Evolutionary conservation across 2,113 vertebrate species (phyloP).

Genomic region (Salvator merianae): DNA sequence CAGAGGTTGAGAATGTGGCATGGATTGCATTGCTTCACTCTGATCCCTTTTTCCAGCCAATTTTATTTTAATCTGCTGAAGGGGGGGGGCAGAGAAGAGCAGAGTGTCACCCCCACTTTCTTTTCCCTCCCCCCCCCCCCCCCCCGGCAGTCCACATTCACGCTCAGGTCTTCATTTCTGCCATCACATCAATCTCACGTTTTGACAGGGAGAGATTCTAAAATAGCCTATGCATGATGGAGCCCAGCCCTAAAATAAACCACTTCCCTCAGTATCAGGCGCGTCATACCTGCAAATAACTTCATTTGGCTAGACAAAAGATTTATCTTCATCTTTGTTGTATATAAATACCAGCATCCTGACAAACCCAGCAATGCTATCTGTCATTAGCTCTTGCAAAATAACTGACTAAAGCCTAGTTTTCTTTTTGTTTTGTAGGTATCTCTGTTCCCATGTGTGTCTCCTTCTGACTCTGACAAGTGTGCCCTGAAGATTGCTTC

Average conservation of each 20-base stretch:
- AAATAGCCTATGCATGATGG: conserved; percentile 69
- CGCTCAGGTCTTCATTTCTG: conserved; percentile 55
- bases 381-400: conserved; percentile 72
- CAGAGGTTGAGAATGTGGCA: too few species aligned
- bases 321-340: conserved; percentile 71
- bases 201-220: conserved; percentile 71
- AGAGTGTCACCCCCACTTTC: too few species aligned
- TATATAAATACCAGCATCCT: conserved; percentile 76
- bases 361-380: conserved; percentile 63
- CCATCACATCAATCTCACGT: conserved; percentile 61
- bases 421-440: conserved; percentile 52
- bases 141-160: too few species aligned
- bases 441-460: conserved; percentile 45
- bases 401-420: conserved; percentile 64
- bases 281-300: conserved; percentile 76
- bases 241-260: conserved; percentile 68
- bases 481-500: conserved; percentile 56
- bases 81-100: too few species aligned
- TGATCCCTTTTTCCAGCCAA: too few species aligned
- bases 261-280: conserved; percentile 70
- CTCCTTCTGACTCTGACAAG: conserved; percentile 39
- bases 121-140: too few species aligned
- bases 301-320: conserved; percentile 68
- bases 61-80: too few species aligned
- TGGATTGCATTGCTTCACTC: too few species aligned